A percentile compares a stretch with the other conserved stretches of the same genome.
These are phyloP conservation scores for Noctua janthina DNA, from an alignment of 2,888 invertebrate species.

Conservation along the genomic window DNA sequence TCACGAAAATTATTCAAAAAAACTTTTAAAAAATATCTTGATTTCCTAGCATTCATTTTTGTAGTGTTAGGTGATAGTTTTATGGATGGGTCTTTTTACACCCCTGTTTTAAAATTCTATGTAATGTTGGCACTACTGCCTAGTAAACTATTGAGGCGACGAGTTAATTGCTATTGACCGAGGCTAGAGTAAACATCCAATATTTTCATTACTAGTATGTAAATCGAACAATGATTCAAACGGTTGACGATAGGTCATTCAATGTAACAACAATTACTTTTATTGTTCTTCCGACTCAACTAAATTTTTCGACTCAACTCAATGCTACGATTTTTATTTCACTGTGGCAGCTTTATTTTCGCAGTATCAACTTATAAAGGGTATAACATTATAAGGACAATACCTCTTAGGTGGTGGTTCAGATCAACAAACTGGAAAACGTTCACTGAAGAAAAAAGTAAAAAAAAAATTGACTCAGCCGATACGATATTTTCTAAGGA, in stretches of 20 bases:
- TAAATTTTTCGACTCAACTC: not conserved
- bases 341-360: not conserved
- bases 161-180: not conserved
- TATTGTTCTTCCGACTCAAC: not conserved
- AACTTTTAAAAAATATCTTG: too few species aligned
- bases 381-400: not conserved
- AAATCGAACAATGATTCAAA: not conserved
- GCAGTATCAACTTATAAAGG: not conserved
- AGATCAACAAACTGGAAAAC: not conserved
- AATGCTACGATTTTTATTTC: conserved; percentile 50
- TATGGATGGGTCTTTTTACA: not conserved
- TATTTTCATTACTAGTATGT: not conserved
- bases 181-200: not conserved
- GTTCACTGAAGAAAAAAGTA: not conserved
- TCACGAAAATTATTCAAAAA: too few species aligned
- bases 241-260: not conserved
- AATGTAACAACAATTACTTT: conserved; percentile 1
- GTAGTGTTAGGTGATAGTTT: too few species aligned
- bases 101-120: not conserved
- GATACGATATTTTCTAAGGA: not conserved
- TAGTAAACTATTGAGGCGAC: not conserved
- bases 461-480: not conserved
- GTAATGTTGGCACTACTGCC: not conserved
- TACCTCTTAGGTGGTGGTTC: not conserved
- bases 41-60: too few species aligned